Evolutionary conservation across 1,140 invertebrate genomes (phyloP), one percentile per base, ranked within the genome.

Genomic region (Panagrolaimus sp.): DNA sequence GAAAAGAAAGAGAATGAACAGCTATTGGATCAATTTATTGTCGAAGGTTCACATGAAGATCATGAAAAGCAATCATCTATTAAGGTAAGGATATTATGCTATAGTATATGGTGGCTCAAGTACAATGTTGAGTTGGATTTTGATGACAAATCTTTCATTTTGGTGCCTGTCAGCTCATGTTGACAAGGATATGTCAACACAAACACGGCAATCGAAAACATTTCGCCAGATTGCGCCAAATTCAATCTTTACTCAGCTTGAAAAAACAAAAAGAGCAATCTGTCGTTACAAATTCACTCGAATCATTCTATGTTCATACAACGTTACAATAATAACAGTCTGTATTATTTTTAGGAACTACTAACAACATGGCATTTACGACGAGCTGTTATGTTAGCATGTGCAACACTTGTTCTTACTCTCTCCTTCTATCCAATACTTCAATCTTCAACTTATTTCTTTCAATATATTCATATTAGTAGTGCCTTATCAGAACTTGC

Each of bases 381-480:
- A 4, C 70, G 69, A 13, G 77, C 76, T 23, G 73, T 78, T 42
- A 46, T 80, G 2, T 63, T 78, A 5, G 68, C 77, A 1, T 68
- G 68, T 53, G 65, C 64, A n/a, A 76, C 76, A 4, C 46, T 78
- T 8, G 66, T 74, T 0, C 71, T 79, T 1, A 78, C 76, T n/a
- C 70, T 78, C 4, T 69, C 77, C 11, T 78, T 79, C 67, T 78
- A 78, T 53, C 76, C 76, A 9, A 72, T 78, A 11, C 73, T 78
- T 7, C 69, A 79, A 45, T 78, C 76, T 4, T 78, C 76, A 2
- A 78, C 76, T 9, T 70, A 71, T 53, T 76, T 78, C 48, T 74
- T 78, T 44, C 53, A 70, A 25, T 46, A 71, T 9, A 74, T 75
- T 11, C 67, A 68, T 27, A 38, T 75, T 48, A n/a, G 46, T 63